A percentile compares a stretch with the other conserved stretches of the same genome.
These are phyloP conservation scores for Drosophila longiperda DNA, from an alignment of 2,888 invertebrate genomes.

Conservation along the genomic window DNA sequence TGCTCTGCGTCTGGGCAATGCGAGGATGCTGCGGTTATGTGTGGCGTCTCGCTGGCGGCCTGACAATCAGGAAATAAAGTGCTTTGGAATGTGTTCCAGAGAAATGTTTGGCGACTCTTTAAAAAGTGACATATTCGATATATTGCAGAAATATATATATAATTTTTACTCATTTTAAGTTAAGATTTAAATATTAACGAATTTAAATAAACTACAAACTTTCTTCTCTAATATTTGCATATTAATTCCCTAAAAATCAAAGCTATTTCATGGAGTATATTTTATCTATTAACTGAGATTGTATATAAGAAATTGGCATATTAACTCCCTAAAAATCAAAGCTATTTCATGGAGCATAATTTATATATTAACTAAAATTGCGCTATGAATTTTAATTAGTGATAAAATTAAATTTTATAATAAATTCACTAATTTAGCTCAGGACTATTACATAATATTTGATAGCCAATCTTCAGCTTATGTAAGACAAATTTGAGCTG, in stretches of 20 bases:
- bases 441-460: neutral
- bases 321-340: too few relatives aligned
- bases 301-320: neutral
- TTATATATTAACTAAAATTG: too few relatives aligned
- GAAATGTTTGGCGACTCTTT: slow-evolving; percentile 25
- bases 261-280: neutral
- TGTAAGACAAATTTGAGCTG: neutral
- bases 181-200: neutral
- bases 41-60: slow-evolving; percentile 61
- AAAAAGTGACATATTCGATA: neutral
- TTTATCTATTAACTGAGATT: neutral
- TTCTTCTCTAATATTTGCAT: neutral
- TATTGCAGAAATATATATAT: neutral
- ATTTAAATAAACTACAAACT: neutral
- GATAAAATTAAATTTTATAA: neutral
- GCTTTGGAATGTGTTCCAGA: neutral
- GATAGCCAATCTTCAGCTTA: neutral
- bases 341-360: too few relatives aligned
- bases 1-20: slow-evolving; percentile 12
- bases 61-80: slow-evolving; percentile 22
- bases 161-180: neutral
- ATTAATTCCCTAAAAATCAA: neutral
- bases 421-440: neutral
- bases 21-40: slow-evolving; percentile 11
- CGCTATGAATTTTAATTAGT: too few relatives aligned